Conservation (phyloP, 2,113 vertebrate species). For the Helogale parvula region DNA sequence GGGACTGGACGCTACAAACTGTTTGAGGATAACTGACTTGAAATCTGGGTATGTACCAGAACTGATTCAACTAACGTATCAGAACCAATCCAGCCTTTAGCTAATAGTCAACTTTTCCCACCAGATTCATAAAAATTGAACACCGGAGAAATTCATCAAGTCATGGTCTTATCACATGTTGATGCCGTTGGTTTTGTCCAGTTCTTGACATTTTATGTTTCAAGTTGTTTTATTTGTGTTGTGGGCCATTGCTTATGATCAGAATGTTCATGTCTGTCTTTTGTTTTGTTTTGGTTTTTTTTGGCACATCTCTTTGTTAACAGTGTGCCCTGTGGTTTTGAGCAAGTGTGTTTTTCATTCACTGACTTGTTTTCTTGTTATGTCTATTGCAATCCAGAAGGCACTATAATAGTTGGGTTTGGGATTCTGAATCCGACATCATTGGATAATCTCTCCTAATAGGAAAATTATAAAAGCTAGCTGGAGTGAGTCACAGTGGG, state of each 20-base stretch:
- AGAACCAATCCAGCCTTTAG: background rate
- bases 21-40: constrained; percentile 97
- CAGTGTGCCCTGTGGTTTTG: background rate
- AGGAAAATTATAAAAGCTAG: constrained; percentile 49
- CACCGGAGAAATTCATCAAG: background rate
- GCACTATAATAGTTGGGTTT: background rate
- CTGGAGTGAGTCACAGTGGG: background rate
- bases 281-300: background rate
- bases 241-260: background rate
- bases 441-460: constrained; percentile 32
- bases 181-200: constrained; percentile 23
- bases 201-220: constrained; percentile 57
- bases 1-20: constrained; percentile 96
- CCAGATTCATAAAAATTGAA: background rate
- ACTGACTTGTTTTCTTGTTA: constrained; percentile 46
- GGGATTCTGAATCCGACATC: constrained; percentile 45
- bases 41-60: constrained; percentile 93
- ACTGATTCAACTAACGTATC: background rate
- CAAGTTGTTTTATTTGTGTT: background rate
- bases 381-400: background rate
- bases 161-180: background rate
- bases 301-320: constrained; percentile 30
- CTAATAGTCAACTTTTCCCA: background rate
- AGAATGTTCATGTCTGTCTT: background rate
- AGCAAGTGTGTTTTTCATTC: constrained; percentile 38